Conservation (phyloP, 2,113 vertebrate genomes). For the Malurus melanocephalus region DNA sequence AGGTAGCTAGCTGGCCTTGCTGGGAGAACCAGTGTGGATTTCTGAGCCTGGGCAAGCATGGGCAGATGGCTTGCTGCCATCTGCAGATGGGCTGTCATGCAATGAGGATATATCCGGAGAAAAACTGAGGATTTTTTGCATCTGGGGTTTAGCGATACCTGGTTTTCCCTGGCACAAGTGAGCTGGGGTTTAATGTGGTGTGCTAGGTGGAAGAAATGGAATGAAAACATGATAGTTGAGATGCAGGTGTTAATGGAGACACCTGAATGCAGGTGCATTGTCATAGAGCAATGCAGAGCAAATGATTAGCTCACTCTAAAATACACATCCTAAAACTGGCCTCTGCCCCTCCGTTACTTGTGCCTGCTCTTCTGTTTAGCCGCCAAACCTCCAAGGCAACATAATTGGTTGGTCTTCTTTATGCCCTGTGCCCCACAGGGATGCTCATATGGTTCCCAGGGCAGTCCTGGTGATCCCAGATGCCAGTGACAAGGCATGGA, state of each 20-base stretch:
- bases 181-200: background rate
- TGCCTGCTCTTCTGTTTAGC: background rate
- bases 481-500: background rate
- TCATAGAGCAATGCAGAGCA: background rate
- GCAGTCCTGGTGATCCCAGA: background rate
- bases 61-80: background rate
- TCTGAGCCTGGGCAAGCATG: background rate
- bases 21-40: background rate
- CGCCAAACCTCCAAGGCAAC: background rate
- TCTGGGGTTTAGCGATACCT: background rate
- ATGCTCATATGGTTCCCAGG: background rate
- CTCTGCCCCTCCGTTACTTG: background rate
- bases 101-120: fast-evolving
- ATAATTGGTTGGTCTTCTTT: background rate
- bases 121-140: fast-evolving
- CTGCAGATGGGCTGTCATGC: no score
- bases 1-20: conserved; percentile 72
- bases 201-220: background rate
- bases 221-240: background rate
- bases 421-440: background rate
- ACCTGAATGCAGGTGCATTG: background rate
- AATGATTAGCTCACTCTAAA: background rate
- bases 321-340: background rate
- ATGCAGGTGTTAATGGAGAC: background rate
- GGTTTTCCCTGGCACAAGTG: fast-evolving